Conservation (phyloP, 2,888 invertebrate genomes). For the Trissoscelio sp. region DNA sequence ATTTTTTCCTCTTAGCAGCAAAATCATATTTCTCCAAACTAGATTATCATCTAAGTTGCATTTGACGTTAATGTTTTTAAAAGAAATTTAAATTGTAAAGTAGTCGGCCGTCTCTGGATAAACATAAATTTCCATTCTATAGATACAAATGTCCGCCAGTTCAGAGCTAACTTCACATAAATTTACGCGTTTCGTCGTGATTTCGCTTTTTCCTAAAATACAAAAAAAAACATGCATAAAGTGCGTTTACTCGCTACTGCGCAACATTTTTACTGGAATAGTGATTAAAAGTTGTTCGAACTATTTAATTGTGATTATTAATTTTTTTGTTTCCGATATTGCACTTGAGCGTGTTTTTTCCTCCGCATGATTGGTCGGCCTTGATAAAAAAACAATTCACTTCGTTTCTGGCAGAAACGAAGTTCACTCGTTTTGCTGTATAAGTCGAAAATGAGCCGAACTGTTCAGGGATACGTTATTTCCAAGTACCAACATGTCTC, state of each 20-base stretch:
- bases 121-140: constrained; percentile 36
- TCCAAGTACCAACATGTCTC: constrained; percentile 20
- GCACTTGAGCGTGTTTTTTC: constrained; percentile 34
- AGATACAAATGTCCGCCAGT: constrained; percentile 16
- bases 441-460: constrained; percentile 29
- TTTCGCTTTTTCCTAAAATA: neutral
- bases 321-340: constrained; percentile 17
- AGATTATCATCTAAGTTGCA: constrained; percentile 48
- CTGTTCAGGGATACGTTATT: constrained; percentile 27
- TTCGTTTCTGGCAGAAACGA: constrained; percentile 27
- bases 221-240: neutral
- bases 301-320: constrained; percentile 25
- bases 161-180: constrained; percentile 3
- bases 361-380: constrained; percentile 29
- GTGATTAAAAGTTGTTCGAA: constrained; percentile 9
- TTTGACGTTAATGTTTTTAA: constrained; percentile 30
- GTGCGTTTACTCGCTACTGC: too few relatives aligned
- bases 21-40: constrained; percentile 34
- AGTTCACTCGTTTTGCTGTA: constrained; percentile 40
- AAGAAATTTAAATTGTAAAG: constrained; percentile 51
- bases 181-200: constrained; percentile 1
- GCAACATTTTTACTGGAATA: neutral
- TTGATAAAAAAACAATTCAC: constrained; percentile 45
- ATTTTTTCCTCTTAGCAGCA: neutral
- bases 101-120: constrained; percentile 8